Evolutionary conservation across 2,113 vertebrate genomes (phyloP).

Genomic region (Leptobrachium ailaonicum): DNA sequence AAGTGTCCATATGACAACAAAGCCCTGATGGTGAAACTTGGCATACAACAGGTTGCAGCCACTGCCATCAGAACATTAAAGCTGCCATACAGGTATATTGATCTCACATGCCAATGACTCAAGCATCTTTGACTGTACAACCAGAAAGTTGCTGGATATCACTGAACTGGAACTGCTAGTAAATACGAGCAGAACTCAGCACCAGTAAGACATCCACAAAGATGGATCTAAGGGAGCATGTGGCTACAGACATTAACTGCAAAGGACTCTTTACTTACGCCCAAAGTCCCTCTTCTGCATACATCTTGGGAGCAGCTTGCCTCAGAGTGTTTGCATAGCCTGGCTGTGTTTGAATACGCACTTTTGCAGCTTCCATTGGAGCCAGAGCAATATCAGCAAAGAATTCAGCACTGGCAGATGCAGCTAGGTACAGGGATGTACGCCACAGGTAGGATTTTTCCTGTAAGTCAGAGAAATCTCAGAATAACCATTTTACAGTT

Average conservation of each 20-base stretch:
- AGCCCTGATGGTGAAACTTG: conserved; percentile 67
- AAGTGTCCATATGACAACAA: conserved; percentile 75
- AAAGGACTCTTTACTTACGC: conserved; percentile 77
- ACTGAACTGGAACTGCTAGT: conserved; percentile 69
- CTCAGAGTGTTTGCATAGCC: conserved; percentile 94
- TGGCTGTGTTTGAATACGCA: conserved; percentile 95
- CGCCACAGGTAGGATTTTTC: conserved; percentile 96
- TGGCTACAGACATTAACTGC: conserved; percentile 44
- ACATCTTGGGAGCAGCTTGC: conserved; percentile 93
- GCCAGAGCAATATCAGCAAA: conserved; percentile 97
- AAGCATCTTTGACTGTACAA: conserved; percentile 93
- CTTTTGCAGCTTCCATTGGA: conserved; percentile 98
- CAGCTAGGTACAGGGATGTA: conserved; percentile 91
- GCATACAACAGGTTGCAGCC: conserved; percentile 54
- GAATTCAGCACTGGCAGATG: conserved; percentile 98
- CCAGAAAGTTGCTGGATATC: conserved; percentile 81
- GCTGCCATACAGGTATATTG: conserved; percentile 82
- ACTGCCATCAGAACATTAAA: conserved; percentile 70
- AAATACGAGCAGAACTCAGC: conserved; percentile 69
- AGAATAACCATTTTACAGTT: no score
- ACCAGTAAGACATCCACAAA: conserved; percentile 78
- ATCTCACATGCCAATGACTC: conserved; percentile 97
- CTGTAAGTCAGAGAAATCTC: conserved; percentile 57
- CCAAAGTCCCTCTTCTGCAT: conserved; percentile 89
- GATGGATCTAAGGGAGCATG: conserved; percentile 97